Evolutionary conservation across 2,113 vertebrate species (phyloP).

Genomic region (Poeciliopsis occidentalis): DNA sequence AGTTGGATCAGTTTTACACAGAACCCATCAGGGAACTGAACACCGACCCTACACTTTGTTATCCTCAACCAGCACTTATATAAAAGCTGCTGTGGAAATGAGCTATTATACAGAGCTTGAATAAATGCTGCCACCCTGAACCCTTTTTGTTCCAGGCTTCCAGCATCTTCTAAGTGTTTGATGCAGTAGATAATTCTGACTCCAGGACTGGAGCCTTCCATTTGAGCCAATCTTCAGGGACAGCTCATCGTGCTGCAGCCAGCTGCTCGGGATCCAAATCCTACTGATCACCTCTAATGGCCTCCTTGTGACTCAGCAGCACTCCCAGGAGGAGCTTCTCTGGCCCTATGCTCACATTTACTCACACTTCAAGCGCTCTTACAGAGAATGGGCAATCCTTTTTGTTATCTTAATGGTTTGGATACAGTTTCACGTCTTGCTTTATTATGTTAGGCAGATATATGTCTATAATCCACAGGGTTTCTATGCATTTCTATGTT

Average conservation of each 20-base stretch:
- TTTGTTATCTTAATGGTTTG: slow-evolving; percentile 32
- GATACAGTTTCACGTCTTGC: slow-evolving; percentile 25
- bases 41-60: not conserved
- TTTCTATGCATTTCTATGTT: not conserved
- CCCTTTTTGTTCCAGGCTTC: not conserved
- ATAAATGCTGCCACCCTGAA: too few species aligned
- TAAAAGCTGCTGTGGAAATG: not conserved
- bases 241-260: slow-evolving; percentile 40
- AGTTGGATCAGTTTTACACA: not conserved
- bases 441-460: slow-evolving; percentile 17
- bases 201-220: slow-evolving; percentile 15
- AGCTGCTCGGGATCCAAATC: slow-evolving; percentile 49
- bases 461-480: slow-evolving; percentile 12
- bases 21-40: not conserved
- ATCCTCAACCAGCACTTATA: not conserved
- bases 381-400: not conserved
- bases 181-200: slow-evolving; percentile 26
- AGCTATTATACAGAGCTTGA: not conserved
- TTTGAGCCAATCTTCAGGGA: slow-evolving; percentile 27
- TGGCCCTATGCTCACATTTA: slow-evolving; percentile 16
- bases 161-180: not conserved
- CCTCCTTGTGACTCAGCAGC: slow-evolving; percentile 15
- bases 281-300: slow-evolving; percentile 58
- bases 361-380: slow-evolving; percentile 15
- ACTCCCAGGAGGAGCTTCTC: slow-evolving; percentile 20